Base-by-base conservation (phyloP, 2,888 invertebrate species). In the Drosophila greeni region DNA sequence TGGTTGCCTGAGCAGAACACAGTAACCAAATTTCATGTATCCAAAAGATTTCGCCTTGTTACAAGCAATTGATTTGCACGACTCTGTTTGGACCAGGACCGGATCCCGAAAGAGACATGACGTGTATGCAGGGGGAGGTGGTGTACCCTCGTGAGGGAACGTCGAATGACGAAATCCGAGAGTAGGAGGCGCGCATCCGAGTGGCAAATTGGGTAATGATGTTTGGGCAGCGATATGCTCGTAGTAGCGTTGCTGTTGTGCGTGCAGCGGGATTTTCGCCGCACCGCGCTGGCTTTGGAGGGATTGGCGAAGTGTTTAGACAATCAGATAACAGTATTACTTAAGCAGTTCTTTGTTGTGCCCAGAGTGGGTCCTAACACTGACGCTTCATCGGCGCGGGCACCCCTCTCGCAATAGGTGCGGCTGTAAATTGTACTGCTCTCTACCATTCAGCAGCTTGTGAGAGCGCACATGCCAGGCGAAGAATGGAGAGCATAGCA, bases 1-100 rank as follows among this genome's bases (percentile, higher is more conserved):
- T 40, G 52, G 56, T 66, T 58, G 68, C 64, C 67, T 72, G 65
- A 65, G 66, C 69, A 58, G 64, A 77, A 66, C 66, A 58, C 55
- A 57, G 79, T 70, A 82, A 78, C 76, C 72, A 79, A 72, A 74
- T 82, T 77, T 66, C 74, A 45, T 82, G 76, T 79, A 74, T 67
- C 66, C 68, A 60, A 75, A 79, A 72, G 77, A 78, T 78, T 78
- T 82, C 49, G 72, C 60, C 79, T 65, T 82, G 74, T 78, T 76
- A 72, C 82, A 48, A 70, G 74, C 79, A 79, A 79, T 82, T 75
- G 74, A 78, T 74, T 82, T 70, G 62, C 37, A 20, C n/a, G 37
- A n/a, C 37, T 6, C 42, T 20, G 29, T 1, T 11, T n/a, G 26
- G n/a, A 36, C 42, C 8, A 29, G 29, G 20, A 51, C 23, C 12